A percentile compares a stretch with the other conserved stretches of the same genome.
Evolutionary conservation across 2,797 vertebrate species (phyloP).

Genomic region (Channallabes apus): DNA sequence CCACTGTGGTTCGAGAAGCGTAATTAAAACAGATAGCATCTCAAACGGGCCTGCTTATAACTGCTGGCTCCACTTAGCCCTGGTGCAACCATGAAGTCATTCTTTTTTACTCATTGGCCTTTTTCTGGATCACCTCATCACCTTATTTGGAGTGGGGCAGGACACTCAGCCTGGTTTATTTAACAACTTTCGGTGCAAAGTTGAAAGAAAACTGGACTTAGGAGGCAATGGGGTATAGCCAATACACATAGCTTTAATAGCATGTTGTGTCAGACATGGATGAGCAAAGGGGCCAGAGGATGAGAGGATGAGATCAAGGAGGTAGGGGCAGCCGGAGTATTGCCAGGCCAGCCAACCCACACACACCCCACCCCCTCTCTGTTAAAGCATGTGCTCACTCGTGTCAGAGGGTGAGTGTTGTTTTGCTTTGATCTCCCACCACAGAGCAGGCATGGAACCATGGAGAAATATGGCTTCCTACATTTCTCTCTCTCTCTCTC

Average conservation of each 20-base stretch:
- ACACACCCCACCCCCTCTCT: slow-evolving; percentile 53
- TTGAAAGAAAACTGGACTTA: slow-evolving; percentile 22
- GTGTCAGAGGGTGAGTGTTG: slow-evolving; percentile 69
- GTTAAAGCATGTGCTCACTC: slow-evolving; percentile 66
- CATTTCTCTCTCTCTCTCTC: slow-evolving; percentile 39
- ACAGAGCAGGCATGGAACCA: slow-evolving; percentile 49
- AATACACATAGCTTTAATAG: slow-evolving; percentile 62
- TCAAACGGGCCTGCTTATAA: neutral
- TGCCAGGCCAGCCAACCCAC: slow-evolving; percentile 50
- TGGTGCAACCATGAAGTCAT: neutral
- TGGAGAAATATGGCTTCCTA: slow-evolving; percentile 49
- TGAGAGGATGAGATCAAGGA: slow-evolving; percentile 52
- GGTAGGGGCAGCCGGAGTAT: slow-evolving; percentile 48
- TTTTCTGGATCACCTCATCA: slow-evolving; percentile 76
- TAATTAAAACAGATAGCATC: slow-evolving; percentile 37
- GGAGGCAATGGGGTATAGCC: slow-evolving; percentile 41
- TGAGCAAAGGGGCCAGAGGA: slow-evolving; percentile 35
- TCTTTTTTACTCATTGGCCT: slow-evolving; percentile 61
- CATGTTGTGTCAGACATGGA: slow-evolving; percentile 61
- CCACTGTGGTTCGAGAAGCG: neutral
- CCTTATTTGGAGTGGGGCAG: slow-evolving; percentile 50
- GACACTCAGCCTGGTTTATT: slow-evolving; percentile 64
- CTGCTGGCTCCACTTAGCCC: slow-evolving; percentile 3
- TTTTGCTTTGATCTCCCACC: slow-evolving; percentile 75
- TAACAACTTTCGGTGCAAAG: slow-evolving; percentile 43